Conservation (phyloP, 2,113 vertebrate species). For the Ctenomys sociabilis region DNA sequence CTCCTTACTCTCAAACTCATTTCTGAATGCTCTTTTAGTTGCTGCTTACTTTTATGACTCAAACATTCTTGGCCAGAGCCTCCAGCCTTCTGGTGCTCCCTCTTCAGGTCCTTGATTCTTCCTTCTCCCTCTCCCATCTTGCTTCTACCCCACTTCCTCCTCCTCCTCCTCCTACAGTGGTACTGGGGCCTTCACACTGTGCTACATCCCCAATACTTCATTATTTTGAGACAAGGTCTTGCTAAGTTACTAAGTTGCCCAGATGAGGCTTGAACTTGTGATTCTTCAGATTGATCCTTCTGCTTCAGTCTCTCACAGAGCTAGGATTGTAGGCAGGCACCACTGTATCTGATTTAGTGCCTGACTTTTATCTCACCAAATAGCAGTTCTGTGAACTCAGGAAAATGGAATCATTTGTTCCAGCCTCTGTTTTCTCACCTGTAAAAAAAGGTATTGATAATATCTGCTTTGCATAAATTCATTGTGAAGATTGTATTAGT, state of each 20-base stretch:
- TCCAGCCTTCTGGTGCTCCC: not conserved
- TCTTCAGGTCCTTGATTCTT: not conserved
- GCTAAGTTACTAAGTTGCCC: not conserved
- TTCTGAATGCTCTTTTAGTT: not conserved
- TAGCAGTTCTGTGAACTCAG: not conserved
- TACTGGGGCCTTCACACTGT: not conserved
- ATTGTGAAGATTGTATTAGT: slow-evolving; percentile 17
- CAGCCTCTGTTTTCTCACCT: slow-evolving; percentile 40
- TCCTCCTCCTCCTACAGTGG: not conserved
- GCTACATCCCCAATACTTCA: not conserved
- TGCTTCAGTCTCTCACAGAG: not conserved
- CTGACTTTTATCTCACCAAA: not conserved
- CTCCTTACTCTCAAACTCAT: not conserved
- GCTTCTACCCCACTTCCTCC: not conserved
- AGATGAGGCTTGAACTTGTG: not conserved
- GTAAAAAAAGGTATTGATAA: not conserved
- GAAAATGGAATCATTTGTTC: not conserved
- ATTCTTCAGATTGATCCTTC: not conserved
- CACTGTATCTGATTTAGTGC: not conserved
- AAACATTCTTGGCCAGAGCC: not conserved
- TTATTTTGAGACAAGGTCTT: not conserved
- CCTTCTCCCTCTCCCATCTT: not conserved
- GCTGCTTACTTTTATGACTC: not conserved
- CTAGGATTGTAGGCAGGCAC: not conserved
- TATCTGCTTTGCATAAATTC: not conserved